These are phyloP conservation scores for Sinodicranocentrus sp. DNA, from an alignment of 2,888 invertebrate species.

Conservation along the genomic window DNA sequence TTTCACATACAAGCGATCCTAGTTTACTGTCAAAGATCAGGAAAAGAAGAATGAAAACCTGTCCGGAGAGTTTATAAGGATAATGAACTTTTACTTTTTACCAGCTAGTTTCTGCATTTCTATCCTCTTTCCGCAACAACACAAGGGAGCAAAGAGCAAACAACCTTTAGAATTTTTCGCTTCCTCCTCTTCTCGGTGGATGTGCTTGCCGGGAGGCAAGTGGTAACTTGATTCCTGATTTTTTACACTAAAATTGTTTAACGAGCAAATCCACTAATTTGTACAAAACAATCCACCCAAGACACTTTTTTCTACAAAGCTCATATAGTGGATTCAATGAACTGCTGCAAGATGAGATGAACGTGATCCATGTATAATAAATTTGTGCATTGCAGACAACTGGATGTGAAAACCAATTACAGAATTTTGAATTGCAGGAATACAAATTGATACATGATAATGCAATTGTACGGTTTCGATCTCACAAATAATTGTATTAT, in stretches of 20 bases:
- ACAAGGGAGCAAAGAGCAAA: constrained; percentile 34
- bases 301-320: no score
- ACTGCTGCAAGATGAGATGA: neutral
- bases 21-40: constrained; percentile 58
- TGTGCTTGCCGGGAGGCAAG: constrained; percentile 30
- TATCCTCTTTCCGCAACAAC: constrained; percentile 52
- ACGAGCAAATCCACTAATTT: constrained; percentile 23
- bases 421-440: no score
- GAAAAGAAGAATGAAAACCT: constrained; percentile 58
- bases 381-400: no score
- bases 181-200: constrained; percentile 37
- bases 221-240: constrained; percentile 20
- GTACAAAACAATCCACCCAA: no score
- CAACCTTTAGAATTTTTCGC: constrained; percentile 42
- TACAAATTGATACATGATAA: no score
- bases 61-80: constrained; percentile 67
- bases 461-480: no score
- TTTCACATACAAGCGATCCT: neutral
- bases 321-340: constrained; percentile 58
- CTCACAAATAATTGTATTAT: no score
- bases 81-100: constrained; percentile 69
- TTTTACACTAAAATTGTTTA: constrained; percentile 30
- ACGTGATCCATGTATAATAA: no score
- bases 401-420: no score
- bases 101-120: constrained; percentile 39